A percentile compares a stretch with the other conserved stretches of the same genome.
Evolutionary conservation across 2,888 invertebrate genomes (phyloP).

Genomic region (Trachelus iudaicus): DNA sequence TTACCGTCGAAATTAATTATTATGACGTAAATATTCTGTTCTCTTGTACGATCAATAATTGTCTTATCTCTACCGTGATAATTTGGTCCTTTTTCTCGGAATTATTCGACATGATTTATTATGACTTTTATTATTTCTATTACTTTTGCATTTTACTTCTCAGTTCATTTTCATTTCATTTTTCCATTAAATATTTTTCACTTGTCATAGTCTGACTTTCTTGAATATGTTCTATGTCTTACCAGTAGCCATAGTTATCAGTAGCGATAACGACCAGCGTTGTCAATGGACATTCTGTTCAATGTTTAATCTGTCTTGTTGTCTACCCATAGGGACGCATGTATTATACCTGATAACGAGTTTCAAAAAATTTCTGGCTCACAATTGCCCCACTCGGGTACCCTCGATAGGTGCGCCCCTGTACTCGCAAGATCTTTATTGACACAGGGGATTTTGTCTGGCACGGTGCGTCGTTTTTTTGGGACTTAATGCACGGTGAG

Average conservation of each 20-base stretch:
- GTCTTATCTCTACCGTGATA: no score
- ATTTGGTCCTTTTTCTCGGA: no score
- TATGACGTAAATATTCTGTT: background rate
- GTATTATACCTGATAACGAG: background rate
- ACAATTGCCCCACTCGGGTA: background rate
- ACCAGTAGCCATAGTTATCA: background rate
- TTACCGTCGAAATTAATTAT: background rate
- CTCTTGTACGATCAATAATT: background rate
- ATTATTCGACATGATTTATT: no score
- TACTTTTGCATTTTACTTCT: no score
- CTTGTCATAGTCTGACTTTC: background rate
- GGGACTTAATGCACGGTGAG: background rate
- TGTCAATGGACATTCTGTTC: background rate
- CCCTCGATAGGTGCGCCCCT: background rate
- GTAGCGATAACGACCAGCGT: background rate
- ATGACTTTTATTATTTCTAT: no score
- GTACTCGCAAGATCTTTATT: background rate
- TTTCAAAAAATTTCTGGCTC: background rate
- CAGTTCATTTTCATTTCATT: no score
- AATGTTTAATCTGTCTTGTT: background rate
- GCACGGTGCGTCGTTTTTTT: background rate
- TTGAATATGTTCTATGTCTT: background rate
- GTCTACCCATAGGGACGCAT: background rate
- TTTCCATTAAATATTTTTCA: background rate
- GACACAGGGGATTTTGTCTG: background rate